Percentiles rank a stretch among this genome's conserved stretches.
Evolutionary conservation across 2,888 invertebrate species (phyloP).

Genomic region (Diloba caeruleocephala): DNA sequence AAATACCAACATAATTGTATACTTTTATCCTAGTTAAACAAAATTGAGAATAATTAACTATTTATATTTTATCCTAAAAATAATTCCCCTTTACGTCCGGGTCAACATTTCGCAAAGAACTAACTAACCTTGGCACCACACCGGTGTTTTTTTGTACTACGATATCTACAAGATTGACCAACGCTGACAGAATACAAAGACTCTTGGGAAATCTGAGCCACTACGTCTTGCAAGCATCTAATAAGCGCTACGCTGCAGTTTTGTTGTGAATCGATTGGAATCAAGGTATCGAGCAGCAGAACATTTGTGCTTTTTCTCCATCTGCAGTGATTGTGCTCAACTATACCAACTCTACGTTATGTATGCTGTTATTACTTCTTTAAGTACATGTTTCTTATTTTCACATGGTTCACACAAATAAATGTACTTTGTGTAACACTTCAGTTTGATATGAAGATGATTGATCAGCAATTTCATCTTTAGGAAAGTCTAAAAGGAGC

Average conservation of each 20-base stretch:
- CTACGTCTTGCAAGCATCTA: conserved; percentile 49
- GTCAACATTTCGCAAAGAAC: conserved; percentile 28
- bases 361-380: background rate
- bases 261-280: conserved; percentile 30
- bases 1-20: too few species aligned
- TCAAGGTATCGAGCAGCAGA: conserved; percentile 12
- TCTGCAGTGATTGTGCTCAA: background rate
- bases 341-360: background rate
- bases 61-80: too few species aligned
- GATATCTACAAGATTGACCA: conserved; percentile 40
- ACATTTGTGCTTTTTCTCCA: conserved; percentile 8
- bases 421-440: too few species aligned
- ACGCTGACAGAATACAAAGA: conserved; percentile 14
- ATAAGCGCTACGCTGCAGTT: conserved; percentile 45
- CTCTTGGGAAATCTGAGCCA: conserved; percentile 48
- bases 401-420: too few species aligned
- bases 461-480: too few species aligned
- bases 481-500: too few species aligned
- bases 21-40: too few species aligned
- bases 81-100: too few species aligned
- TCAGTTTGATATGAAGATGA: too few species aligned
- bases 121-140: conserved; percentile 12
- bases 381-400: too few species aligned
- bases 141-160: conserved; percentile 39
- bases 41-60: too few species aligned